Evolutionary conservation across 2,888 invertebrate genomes (phyloP).

Genomic region (Agriopis leucophaearia): DNA sequence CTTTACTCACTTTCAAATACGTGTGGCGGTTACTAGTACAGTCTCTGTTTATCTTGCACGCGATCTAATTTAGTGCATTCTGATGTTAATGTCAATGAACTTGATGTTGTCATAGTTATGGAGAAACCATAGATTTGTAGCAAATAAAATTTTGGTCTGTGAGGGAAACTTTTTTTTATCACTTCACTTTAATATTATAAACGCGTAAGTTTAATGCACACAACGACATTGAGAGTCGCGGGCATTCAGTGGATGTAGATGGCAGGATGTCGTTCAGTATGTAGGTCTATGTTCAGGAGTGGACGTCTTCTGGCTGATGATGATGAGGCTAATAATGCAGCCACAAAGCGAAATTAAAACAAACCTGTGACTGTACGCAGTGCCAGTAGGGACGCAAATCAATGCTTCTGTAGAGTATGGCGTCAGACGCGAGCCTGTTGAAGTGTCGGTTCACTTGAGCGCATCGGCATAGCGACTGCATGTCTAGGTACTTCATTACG

Average conservation of each 20-base stretch:
- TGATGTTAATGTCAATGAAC: slow-evolving; percentile 17
- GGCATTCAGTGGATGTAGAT: too few species aligned
- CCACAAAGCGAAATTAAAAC: not conserved
- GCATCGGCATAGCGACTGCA: slow-evolving; percentile 91
- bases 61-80: slow-evolving; percentile 17
- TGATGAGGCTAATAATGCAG: too few species aligned
- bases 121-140: too few species aligned
- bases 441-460: slow-evolving; percentile 91
- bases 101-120: too few species aligned
- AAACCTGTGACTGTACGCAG: slow-evolving; percentile 87
- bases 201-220: too few species aligned
- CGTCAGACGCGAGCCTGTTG: slow-evolving; percentile 90
- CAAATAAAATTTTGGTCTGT: too few species aligned
- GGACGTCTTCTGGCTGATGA: too few species aligned
- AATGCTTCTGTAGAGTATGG: slow-evolving; percentile 91
- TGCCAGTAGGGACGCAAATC: slow-evolving; percentile 95
- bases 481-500: slow-evolving; percentile 93
- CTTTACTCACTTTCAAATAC: slow-evolving; percentile 32
- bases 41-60: slow-evolving; percentile 22
- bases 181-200: too few species aligned
- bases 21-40: slow-evolving; percentile 18
- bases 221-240: too few species aligned
- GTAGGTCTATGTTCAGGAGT: too few species aligned
- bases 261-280: too few species aligned
- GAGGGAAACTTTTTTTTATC: too few species aligned